Percentiles rank a stretch among this genome's conserved stretches.
These are phyloP conservation scores for Pristis pectinata DNA, from an alignment of 2,797 vertebrate genomes.

Conservation along the genomic window DNA sequence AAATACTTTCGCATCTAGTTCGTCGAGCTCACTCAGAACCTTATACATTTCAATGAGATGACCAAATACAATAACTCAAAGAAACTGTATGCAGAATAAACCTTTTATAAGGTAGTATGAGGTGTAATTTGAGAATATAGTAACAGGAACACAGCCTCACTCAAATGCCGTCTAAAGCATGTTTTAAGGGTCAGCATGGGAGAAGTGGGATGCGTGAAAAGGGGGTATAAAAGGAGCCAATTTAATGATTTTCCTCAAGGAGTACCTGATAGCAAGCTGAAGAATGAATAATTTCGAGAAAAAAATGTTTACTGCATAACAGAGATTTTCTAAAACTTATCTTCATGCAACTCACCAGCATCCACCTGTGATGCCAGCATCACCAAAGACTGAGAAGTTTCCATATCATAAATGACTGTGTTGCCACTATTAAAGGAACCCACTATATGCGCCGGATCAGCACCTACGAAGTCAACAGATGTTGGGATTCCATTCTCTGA, in stretches of 20 bases:
- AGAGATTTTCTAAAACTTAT: not conserved
- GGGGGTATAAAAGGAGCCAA: not conserved
- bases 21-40: too few species aligned
- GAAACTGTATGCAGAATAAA: not conserved
- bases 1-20: too few species aligned
- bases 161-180: not conserved
- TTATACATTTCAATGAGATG: too few species aligned
- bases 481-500: slow-evolving; percentile 86
- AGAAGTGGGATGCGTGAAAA: not conserved
- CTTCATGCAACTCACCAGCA: slow-evolving; percentile 63
- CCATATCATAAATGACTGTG: slow-evolving; percentile 87
- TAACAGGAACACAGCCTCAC: not conserved
- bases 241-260: not conserved
- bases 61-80: not conserved
- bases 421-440: slow-evolving; percentile 81
- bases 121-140: not conserved
- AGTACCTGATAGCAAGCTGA: not conserved
- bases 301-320: slow-evolving; percentile 27
- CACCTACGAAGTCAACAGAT: slow-evolving; percentile 88
- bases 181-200: not conserved
- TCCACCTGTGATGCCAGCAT: slow-evolving; percentile 81
- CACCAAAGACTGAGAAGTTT: slow-evolving; percentile 82
- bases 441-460: slow-evolving; percentile 92
- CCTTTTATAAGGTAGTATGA: not conserved
- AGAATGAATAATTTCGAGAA: not conserved